Percentiles rank a stretch among this genome's conserved stretches.
phyloP scores from a whole-genome alignment of 2,888 invertebrate species.

The Brassicogethes aeneus region DNA sequence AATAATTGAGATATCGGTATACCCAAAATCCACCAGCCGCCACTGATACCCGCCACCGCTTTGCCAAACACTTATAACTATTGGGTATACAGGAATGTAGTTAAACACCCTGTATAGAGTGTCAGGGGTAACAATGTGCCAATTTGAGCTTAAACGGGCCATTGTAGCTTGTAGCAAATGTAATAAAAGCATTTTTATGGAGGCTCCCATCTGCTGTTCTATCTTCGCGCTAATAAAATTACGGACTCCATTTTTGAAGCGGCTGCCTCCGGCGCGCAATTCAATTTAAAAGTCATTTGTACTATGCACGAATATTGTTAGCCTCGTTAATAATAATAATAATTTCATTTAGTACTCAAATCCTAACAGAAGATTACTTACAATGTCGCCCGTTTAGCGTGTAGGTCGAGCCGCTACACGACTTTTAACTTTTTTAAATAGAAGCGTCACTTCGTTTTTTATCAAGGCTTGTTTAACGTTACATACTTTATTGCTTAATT shows the following conservation, averaged over 20 bases:
- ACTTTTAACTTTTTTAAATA: too few species aligned
- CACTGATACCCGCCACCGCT: too few species aligned
- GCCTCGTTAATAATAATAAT: conserved; percentile 42
- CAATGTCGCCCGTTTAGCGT: too few species aligned
- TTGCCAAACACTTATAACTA: conserved; percentile 10
- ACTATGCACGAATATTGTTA: conserved; percentile 42
- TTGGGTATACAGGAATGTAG: not conserved
- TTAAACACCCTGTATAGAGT: too few species aligned
- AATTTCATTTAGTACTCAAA: conserved; percentile 38
- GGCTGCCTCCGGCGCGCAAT: conserved; percentile 43
- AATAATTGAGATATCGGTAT: too few species aligned
- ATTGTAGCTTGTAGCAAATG: conserved; percentile 37
- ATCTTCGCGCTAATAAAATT: conserved; percentile 53
- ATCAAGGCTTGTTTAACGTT: too few species aligned
- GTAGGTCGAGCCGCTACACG: too few species aligned
- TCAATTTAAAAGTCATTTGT: conserved; percentile 64
- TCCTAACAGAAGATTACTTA: too few species aligned
- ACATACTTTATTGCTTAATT: too few species aligned
- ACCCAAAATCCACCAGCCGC: too few species aligned
- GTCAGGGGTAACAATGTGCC: conserved; percentile 37
- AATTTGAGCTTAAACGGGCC: conserved; percentile 35
- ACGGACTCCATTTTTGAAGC: conserved; percentile 57
- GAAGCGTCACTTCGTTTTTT: too few species aligned
- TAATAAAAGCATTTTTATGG: conserved; percentile 39
- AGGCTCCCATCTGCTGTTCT: conserved; percentile 41